Percentiles rank a stretch among this genome's conserved stretches.
phyloP scores from a whole-genome alignment of 2,113 vertebrate genomes.

The Lophochroa leadbeateri region DNA sequence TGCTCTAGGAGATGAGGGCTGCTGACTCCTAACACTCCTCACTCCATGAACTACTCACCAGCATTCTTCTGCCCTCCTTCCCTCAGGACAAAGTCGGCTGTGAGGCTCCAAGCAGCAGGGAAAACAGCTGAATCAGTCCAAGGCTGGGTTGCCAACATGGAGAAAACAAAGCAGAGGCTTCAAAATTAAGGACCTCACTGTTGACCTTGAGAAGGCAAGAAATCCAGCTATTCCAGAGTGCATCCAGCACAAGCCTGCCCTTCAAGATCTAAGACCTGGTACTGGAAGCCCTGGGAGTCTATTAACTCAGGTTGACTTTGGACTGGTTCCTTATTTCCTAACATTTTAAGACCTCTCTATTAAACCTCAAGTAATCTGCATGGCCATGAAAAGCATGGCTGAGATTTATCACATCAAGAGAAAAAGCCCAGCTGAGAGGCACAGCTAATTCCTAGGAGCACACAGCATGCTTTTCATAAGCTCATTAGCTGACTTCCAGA shows the following conservation, averaged over 20 bases:
- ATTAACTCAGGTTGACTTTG: not conserved
- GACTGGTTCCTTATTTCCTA: not conserved
- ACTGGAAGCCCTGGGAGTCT: not conserved
- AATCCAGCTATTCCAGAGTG: not conserved
- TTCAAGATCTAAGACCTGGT: not conserved
- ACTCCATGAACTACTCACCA: not conserved
- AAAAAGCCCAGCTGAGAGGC: not conserved
- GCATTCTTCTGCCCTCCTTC: not conserved
- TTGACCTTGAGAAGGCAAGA: constrained; percentile 74
- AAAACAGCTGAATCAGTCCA: constrained; percentile 69
- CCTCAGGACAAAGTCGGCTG: constrained; percentile 66
- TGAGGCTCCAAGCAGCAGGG: constrained; percentile 75
- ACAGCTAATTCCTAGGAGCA: constrained; percentile 11
- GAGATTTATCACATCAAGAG: constrained; percentile 5
- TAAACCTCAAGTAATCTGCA: not conserved
- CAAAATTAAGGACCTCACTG: constrained; percentile 77
- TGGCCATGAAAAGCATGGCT: not conserved
- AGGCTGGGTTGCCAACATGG: constrained; percentile 63
- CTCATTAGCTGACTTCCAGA: constrained; percentile 46
- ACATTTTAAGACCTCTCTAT: not conserved
- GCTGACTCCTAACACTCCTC: not conserved
- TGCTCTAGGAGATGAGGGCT: not conserved
- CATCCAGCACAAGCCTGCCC: not conserved
- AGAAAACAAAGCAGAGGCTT: constrained; percentile 78
- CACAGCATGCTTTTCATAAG: constrained; percentile 12